These are phyloP conservation scores for Gnathonemus echidnorhynchus DNA, from an alignment of 2,113 vertebrate species.

Conservation along the genomic window DNA sequence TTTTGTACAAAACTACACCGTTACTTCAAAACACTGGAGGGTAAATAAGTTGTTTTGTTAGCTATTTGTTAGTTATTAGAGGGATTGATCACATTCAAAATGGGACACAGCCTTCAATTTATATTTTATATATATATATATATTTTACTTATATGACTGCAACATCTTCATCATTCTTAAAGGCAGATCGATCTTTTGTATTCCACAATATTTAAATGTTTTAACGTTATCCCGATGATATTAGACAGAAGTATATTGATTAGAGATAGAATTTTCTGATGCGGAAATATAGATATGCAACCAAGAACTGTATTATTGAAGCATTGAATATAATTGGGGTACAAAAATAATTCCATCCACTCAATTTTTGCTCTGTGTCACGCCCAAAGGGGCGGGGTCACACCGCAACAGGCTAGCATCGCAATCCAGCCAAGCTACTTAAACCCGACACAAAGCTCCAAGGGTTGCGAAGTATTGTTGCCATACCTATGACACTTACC, in stretches of 20 bases:
- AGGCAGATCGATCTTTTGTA: background rate
- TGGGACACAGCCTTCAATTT: background rate
- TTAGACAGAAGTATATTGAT: no score
- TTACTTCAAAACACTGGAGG: background rate
- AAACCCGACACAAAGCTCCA: no score
- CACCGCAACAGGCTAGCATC: no score
- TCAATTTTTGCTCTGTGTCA: background rate
- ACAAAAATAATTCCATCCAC: background rate
- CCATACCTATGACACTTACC: no score
- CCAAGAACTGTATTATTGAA: background rate
- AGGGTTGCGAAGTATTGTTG: no score
- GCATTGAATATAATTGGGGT: background rate
- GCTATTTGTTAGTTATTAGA: background rate
- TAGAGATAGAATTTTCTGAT: background rate
- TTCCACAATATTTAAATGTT: background rate
- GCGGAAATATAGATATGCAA: background rate
- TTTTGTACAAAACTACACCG: background rate
- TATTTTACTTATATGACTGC: background rate
- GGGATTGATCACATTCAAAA: background rate
- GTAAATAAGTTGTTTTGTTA: background rate
- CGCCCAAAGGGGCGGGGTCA: no score
- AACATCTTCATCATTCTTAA: background rate
- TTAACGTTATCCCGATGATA: background rate
- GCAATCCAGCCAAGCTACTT: no score
- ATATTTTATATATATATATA: no score